Evolutionary conservation across 2,113 vertebrate species (phyloP), one percentile per base, ranked within the genome.

Genomic region (Coturnix japonica): DNA sequence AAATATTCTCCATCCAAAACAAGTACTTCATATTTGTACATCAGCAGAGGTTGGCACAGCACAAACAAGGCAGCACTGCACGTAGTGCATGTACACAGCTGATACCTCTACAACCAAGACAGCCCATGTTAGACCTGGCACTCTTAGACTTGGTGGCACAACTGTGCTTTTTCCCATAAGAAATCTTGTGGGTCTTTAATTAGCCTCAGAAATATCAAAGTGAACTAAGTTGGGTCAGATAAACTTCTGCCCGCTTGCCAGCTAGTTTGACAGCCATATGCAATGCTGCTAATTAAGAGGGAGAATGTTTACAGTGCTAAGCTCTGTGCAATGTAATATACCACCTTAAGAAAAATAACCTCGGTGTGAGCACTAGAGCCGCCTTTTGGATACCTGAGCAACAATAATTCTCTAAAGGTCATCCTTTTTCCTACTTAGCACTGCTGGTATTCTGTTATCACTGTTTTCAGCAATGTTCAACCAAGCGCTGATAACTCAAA

Each of bases 401-500:
- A 67, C 11, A 16, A 23, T 63, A 83, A 13, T 7, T 49, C 43
- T 71, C 20, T 77, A 54, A 73, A 96, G 95, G 92, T 87, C 92
- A 82, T 82, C 93, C 83, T 41, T 49, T 49, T 74, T 89, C 63
- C 77, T 82, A 43, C 30, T 71, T 60, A 73, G 71, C 51, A 51
- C 66, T 63, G 53, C 71, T 80, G 18, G 73, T 47, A 43, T 65
- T 63, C 47, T 74, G n/a, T 43, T 94, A 95, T 91, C 94, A 80
- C 54, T 60, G 88, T 86, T 83, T 78, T 65, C 69, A 81, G 64
- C 76, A 95, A 96, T 94, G 81, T 93, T 96, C 95, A 95, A 94
- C 91, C 63, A 57, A 46, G 60, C 44, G 44, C 41, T 16, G 53
- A 59, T 64, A 92, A 76, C 21, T 76, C 1, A 51, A 91, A 89